Evolutionary conservation across 2,888 invertebrate genomes (phyloP), one percentile per base, ranked within the genome.

Genomic region (Toxonevra muliebris): DNA sequence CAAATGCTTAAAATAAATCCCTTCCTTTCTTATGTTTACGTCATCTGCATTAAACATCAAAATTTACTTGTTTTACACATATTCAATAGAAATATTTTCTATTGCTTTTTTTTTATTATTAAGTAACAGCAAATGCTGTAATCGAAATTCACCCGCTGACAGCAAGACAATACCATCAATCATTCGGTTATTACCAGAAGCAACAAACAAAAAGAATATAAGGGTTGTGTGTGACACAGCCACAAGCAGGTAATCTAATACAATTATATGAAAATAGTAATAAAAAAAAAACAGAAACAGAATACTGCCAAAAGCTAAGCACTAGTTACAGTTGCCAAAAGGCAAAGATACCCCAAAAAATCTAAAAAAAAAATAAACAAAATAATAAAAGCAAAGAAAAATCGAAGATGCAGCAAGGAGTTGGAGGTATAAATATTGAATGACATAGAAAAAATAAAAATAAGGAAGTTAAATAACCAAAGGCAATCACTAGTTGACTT

Each of bases 231-330:
- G 48, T 40, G 9, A 52, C 41, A 41, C 50, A 20, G 15, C 55
- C 50, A 45, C 48, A 40, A 48, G 69, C 61, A 71, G 69, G 79
- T 80, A 80, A 80, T 79, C 77, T 79, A 79, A 79, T 79, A 76
- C 80, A 80, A 79, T 79, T 79, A 80, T 76, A 59, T 43, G 43
- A 20, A 42, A 19, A 43, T 13, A 43, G 10, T 43, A 50, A 48
- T 9, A 48, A 20, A 40, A n/a, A 13, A 30, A 13, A 40, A 50
- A 48, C 42, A 60, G n/a, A 60, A 41, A 54, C 42, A 54, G 17
- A 30, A 2, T 30, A 30, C 3, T 4, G 30, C 30, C 2, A 15
- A 19, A 61, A 48, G n/a, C 48, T 48, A 30, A 53, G 15, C 17
- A 15, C 13, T 43, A 54, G 30, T 10, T 13, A 43, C 30, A 40